These are phyloP conservation scores for Peucedramus taeniatus DNA, from an alignment of 2,113 vertebrate genomes.

Conservation along the genomic window DNA sequence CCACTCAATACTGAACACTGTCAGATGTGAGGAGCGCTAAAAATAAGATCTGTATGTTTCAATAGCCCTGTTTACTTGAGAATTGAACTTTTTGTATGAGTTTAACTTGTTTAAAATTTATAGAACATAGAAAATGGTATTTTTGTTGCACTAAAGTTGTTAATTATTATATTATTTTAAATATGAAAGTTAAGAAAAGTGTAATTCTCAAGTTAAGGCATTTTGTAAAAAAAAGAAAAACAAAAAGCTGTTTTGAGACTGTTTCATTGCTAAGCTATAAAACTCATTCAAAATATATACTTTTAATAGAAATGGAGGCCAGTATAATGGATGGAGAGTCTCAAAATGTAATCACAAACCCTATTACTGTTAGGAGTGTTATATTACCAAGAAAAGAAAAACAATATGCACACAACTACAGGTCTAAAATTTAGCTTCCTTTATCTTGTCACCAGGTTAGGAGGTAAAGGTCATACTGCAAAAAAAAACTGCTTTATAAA, in stretches of 20 bases:
- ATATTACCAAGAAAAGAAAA: neutral
- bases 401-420: neutral
- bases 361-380: neutral
- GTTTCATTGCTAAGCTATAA: neutral
- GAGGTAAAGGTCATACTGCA: neutral
- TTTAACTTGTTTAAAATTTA: neutral
- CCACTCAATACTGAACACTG: neutral
- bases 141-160: neutral
- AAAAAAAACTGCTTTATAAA: neutral
- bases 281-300: neutral
- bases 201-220: neutral
- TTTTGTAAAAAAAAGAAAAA: neutral
- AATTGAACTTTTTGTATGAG: neutral
- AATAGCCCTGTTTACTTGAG: neutral
- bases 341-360: conserved; percentile 7
- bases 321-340: neutral
- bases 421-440: neutral
- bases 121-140: neutral
- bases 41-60: neutral
- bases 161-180: neutral
- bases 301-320: neutral
- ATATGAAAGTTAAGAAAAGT: neutral
- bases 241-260: neutral
- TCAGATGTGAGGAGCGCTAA: neutral
- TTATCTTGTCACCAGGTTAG: neutral